Conservation (phyloP, 2,113 vertebrate species). For the Prionailurus bengalensis region DNA sequence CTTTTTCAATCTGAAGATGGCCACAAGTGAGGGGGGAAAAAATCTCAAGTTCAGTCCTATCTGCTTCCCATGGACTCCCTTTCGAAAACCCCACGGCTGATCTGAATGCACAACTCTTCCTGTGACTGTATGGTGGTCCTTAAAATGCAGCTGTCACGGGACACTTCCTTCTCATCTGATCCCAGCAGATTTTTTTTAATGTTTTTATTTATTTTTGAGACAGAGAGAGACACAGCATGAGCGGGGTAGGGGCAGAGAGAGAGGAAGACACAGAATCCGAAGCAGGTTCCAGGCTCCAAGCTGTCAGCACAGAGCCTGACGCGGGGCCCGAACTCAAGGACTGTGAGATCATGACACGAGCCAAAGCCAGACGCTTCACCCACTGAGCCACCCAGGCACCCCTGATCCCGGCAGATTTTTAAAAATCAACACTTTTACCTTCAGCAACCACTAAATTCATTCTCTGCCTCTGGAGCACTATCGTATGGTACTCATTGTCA, state of each 20-base stretch:
- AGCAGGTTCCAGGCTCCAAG: too few species aligned
- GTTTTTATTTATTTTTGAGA: too few species aligned
- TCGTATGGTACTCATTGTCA: neutral
- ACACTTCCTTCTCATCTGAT: neutral
- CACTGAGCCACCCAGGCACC: too few species aligned
- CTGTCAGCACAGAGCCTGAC: too few species aligned
- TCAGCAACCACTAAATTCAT: neutral
- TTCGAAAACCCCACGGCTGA: neutral
- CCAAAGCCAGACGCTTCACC: too few species aligned
- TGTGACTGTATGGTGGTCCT: neutral
- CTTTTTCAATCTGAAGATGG: neutral
- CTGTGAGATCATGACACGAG: too few species aligned
- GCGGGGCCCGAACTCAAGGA: too few species aligned
- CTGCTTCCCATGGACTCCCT: neutral
- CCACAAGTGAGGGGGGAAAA: neutral
- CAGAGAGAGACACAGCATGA: too few species aligned
- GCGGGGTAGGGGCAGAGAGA: too few species aligned
- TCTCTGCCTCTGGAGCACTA: neutral
- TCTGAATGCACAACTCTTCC: neutral
- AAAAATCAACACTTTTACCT: slow-evolving; percentile 39
- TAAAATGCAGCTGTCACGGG: neutral
- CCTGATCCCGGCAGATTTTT: neutral
- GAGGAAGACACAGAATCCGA: too few species aligned
- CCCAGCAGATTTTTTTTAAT: neutral
- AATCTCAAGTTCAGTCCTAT: neutral